A percentile compares a stretch with the other conserved stretches of the same genome.
phyloP scores from a whole-genome alignment of 1,140 invertebrate genomes.

The Asobara japonica region DNA sequence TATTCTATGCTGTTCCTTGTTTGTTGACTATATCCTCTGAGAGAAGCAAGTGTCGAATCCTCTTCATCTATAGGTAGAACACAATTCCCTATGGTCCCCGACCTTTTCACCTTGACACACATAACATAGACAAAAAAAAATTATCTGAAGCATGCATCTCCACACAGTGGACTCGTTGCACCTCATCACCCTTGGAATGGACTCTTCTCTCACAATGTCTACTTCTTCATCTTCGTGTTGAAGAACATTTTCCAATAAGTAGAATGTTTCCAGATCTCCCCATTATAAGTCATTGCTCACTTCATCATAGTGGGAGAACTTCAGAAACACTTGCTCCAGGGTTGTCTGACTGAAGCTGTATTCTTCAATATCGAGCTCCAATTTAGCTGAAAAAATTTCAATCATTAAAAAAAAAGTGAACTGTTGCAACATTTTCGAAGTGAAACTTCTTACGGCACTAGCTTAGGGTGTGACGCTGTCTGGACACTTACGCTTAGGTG shows the following conservation, averaged over 20 bases:
- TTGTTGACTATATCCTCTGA: neutral
- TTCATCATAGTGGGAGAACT: conserved; percentile 83
- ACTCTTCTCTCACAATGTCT: neutral
- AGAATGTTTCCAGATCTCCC: conserved; percentile 29
- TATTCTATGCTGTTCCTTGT: neutral
- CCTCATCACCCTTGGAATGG: neutral
- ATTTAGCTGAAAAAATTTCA: conserved; percentile 75
- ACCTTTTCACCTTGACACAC: conserved; percentile 25
- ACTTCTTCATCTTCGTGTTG: neutral
- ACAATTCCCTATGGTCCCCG: conserved; percentile 38
- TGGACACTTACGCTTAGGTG: too few species aligned
- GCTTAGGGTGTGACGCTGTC: too few species aligned
- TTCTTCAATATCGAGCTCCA: conserved; percentile 78
- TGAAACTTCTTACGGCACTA: too few species aligned
- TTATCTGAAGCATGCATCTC: neutral
- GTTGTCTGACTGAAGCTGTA: conserved; percentile 89
- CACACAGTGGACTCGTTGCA: neutral
- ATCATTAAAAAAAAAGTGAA: too few species aligned
- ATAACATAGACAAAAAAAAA: neutral
- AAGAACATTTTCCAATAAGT: conserved; percentile 18
- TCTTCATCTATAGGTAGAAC: conserved; percentile 39
- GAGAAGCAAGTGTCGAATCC: conserved; percentile 30
- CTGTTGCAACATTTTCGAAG: conserved; percentile 39
- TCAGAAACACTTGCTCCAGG: conserved; percentile 86
- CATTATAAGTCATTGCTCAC: conserved; percentile 60